Evolutionary conservation across 2,113 vertebrate species (phyloP), one percentile per base, ranked within the genome.

Genomic region (Melanostigma gelatinosum): DNA sequence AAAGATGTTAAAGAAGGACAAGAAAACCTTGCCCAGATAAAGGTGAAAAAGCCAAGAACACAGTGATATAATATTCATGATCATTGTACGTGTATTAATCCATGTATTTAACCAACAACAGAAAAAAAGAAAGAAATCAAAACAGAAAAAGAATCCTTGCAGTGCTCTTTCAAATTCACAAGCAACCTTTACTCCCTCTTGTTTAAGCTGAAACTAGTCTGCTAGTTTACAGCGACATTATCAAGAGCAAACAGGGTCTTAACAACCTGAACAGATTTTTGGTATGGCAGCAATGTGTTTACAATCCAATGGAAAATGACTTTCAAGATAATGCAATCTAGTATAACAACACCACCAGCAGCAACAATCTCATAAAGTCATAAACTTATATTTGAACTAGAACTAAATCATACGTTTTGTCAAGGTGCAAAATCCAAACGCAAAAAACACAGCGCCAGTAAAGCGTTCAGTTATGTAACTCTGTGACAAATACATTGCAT

Each of bases 21-120:
- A 60, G 71, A 62, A 72, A 68, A 62, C 0, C 8, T 22, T 7
- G 9, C 27, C 48, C 22, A 55, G 63, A 71, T 29, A 79, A 57
- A 86, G 80, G 80, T 86, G 40, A 80, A 46, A 54, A 15, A 7
- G 7, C 55, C 18, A 8, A 38, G 4, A 38, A 15, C 54, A 63
- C 44, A 32, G n/a, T 54, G 20, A 0, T 11, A 52, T 6, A 20
- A 15, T 40, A 40, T n/a, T 57, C 13, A 50, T 68, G 16, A 38
- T 20, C 7, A 40, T 40, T 15, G 3, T 13, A 15, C 36, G 3
- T 54, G 16, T 67, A 12, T 48, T 9, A 32, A 22, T 9, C 42
- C 24, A 48, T 22, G 44, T 16, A 60, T 18, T 50, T 61, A 68
- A 34, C 10, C 18, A 13, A 12, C 8, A 67, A 50, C 1, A 7